A percentile compares a stretch with the other conserved stretches of the same genome.
These are phyloP conservation scores for Pristionchus mayeri DNA, from an alignment of 2,888 invertebrate genomes.

Conservation along the genomic window DNA sequence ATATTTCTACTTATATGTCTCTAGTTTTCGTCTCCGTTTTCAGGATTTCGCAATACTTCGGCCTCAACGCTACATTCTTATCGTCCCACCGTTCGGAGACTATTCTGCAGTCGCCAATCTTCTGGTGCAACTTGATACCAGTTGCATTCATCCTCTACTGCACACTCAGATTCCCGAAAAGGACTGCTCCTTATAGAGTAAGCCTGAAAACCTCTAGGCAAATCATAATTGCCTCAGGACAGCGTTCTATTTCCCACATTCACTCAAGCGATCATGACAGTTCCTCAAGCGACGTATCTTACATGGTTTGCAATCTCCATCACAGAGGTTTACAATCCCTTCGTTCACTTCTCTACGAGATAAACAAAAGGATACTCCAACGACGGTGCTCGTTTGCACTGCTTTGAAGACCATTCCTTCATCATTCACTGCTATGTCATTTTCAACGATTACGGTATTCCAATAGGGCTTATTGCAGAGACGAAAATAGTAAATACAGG, in stretches of 20 bases:
- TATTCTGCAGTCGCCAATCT: background rate
- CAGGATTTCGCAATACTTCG: no score
- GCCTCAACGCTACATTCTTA: background rate
- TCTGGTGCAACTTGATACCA: background rate
- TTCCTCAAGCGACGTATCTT: background rate
- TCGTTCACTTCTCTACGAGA: background rate
- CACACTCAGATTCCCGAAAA: background rate
- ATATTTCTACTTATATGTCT: no score
- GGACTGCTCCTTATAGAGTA: background rate
- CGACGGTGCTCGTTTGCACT: background rate
- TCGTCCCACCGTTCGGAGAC: background rate
- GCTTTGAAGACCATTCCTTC: background rate
- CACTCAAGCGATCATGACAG: background rate
- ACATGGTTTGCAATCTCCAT: background rate
- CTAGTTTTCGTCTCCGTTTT: no score
- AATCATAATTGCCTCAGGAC: background rate
- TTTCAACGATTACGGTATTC: background rate
- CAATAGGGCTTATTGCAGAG: background rate
- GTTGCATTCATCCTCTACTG: background rate
- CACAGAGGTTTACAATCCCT: background rate
- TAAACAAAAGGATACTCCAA: background rate
- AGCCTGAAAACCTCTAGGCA: background rate
- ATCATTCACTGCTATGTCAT: background rate
- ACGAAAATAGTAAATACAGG: background rate
- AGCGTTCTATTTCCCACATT: background rate